Evolutionary conservation across 2,113 vertebrate species (phyloP).

Genomic region (Dendrocopos noguchii): DNA sequence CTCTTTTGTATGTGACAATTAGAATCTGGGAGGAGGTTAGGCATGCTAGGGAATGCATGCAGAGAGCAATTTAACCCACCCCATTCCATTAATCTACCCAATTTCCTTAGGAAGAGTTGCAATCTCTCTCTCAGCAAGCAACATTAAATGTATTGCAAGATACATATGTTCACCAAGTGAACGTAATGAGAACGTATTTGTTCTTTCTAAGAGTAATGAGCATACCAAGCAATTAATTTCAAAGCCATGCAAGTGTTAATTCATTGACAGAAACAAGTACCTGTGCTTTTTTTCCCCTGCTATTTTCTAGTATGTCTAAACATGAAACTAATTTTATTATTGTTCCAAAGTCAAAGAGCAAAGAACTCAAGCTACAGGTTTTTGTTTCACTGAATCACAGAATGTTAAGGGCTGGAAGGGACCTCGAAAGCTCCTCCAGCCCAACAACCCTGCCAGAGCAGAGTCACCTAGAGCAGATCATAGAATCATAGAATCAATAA

Average conservation of each 20-base stretch:
- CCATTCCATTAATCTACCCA: constrained; percentile 62
- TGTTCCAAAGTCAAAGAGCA: background rate
- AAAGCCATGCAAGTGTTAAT: constrained; percentile 43
- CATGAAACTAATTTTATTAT: background rate
- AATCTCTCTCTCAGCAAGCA: constrained; percentile 63
- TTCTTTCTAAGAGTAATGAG: constrained; percentile 60
- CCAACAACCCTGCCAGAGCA: too few relatives aligned
- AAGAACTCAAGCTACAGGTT: background rate
- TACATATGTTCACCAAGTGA: constrained; percentile 57
- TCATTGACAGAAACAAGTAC: constrained; percentile 34
- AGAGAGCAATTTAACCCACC: constrained; percentile 50
- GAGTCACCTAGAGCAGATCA: too few relatives aligned
- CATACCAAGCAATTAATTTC: constrained; percentile 58
- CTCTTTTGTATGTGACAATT: background rate
- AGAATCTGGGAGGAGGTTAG: background rate
- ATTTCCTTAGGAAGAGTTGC: constrained; percentile 47
- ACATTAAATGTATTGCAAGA: constrained; percentile 25
- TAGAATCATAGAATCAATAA: too few relatives aligned
- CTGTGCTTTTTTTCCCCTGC: background rate
- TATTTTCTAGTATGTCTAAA: constrained; percentile 20
- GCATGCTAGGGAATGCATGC: constrained; percentile 17
- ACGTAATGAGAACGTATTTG: constrained; percentile 43
- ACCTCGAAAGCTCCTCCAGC: too few relatives aligned
- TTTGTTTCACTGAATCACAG: background rate
- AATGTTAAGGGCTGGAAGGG: too few relatives aligned